Percentiles rank a stretch among this genome's conserved stretches.
phyloP scores from a whole-genome alignment of 2,113 vertebrate species.

The Propithecus coquereli region DNA sequence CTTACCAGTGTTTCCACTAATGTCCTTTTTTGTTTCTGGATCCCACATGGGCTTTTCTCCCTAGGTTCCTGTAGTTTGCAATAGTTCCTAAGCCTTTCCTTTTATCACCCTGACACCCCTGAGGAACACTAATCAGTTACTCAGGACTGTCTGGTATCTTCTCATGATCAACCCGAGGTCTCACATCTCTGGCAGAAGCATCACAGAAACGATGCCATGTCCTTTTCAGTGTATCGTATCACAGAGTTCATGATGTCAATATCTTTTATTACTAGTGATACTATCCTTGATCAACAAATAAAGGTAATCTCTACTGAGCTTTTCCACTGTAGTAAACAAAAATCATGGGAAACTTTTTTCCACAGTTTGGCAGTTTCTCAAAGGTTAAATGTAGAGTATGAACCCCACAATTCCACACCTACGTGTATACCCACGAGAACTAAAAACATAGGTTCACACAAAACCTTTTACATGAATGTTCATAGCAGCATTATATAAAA shows the following conservation, averaged over 20 bases:
- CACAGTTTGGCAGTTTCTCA: not conserved
- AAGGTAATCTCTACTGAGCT: not conserved
- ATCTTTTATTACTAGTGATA: not conserved
- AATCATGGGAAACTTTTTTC: not conserved
- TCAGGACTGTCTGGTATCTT: not conserved
- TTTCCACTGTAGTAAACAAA: constrained; percentile 15
- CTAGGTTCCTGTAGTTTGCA: not conserved
- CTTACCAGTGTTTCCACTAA: not conserved
- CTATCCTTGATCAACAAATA: not conserved
- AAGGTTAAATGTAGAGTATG: not conserved
- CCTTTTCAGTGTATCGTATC: not conserved
- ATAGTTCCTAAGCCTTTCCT: not conserved
- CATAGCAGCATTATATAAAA: not conserved
- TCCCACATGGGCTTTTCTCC: not conserved
- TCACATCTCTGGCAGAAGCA: not conserved
- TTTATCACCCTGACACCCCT: not conserved
- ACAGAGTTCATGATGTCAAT: not conserved
- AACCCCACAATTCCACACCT: not conserved
- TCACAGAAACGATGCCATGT: not conserved
- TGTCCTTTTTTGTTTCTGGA: not conserved
- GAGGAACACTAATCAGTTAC: not conserved
- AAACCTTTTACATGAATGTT: constrained; percentile 1
- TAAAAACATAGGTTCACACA: not conserved
- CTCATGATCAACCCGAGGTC: not conserved
- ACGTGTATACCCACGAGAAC: not conserved